Evolutionary conservation across 53 echinoderm and acorn worm species (phyloP).

Genomic region (Arbacia lixula): DNA sequence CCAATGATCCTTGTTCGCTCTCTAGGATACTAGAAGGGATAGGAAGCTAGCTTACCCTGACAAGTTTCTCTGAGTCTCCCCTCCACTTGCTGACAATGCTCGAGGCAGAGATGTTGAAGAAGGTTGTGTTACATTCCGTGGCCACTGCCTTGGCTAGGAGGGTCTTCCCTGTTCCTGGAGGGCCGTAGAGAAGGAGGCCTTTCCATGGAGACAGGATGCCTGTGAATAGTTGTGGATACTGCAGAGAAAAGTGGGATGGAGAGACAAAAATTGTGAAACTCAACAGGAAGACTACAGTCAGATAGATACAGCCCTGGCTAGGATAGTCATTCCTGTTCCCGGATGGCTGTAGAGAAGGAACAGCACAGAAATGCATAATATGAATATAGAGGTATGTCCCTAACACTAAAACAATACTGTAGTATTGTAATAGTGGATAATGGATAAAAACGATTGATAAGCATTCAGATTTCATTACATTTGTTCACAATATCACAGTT

Average conservation of each 20-base stretch:
- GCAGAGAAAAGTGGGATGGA: too few relatives aligned
- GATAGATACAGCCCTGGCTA: constrained; percentile 49
- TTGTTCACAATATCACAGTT: too few relatives aligned
- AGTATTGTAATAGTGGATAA: too few relatives aligned
- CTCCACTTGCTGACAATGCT: constrained; percentile 99
- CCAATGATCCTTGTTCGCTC: too few relatives aligned
- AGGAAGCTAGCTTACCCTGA: constrained; percentile 99
- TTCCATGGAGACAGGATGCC: constrained; percentile 98
- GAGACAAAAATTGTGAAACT: constrained; percentile 88
- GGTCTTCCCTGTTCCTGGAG: constrained; percentile 96
- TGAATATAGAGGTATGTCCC: too few relatives aligned
- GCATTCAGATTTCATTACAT: too few relatives aligned
- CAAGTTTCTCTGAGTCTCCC: constrained; percentile 96
- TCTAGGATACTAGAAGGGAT: too few relatives aligned
- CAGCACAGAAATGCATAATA: too few relatives aligned
- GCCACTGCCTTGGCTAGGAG: constrained; percentile 96
- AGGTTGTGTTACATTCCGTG: constrained; percentile 97
- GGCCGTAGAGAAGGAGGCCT: constrained; percentile 91
- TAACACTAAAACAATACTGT: too few relatives aligned
- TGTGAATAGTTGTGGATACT: constrained; percentile 98
- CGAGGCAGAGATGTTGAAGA: constrained; percentile 97
- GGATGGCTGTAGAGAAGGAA: background rate
- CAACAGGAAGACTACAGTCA: background rate
- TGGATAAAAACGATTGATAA: too few relatives aligned
- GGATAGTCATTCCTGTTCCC: constrained; percentile 66